A percentile compares a stretch with the other conserved stretches of the same genome.
These are phyloP conservation scores for Muscina levida DNA, from an alignment of 2,888 invertebrate species.

Conservation along the genomic window DNA sequence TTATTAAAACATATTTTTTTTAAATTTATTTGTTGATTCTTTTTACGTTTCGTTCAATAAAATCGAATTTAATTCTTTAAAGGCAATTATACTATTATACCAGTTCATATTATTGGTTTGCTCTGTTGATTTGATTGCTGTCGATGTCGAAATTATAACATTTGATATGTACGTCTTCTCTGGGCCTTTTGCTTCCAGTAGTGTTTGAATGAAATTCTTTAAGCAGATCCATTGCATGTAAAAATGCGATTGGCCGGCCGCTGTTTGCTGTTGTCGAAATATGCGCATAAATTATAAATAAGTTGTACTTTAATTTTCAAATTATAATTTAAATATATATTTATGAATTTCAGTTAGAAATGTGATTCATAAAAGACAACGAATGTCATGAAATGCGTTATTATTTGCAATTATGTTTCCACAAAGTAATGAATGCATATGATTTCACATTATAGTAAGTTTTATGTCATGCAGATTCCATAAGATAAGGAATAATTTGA, in stretches of 20 bases:
- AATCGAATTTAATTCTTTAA: slow-evolving; percentile 64
- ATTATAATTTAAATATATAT: slow-evolving; percentile 39
- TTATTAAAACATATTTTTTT: slow-evolving; percentile 12
- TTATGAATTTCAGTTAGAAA: slow-evolving; percentile 3
- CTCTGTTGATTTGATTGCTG: slow-evolving; percentile 48
- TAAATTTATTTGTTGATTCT: slow-evolving; percentile 12
- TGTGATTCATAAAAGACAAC: slow-evolving; percentile 47
- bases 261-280: slow-evolving; percentile 45
- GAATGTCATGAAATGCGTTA: background rate
- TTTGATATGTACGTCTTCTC: slow-evolving; percentile 4
- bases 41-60: slow-evolving; percentile 59
- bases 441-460: no score
- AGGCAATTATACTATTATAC: slow-evolving; percentile 63
- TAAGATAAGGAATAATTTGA: no score
- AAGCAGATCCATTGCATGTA: slow-evolving; percentile 64
- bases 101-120: slow-evolving; percentile 39
- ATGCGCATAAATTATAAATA: slow-evolving; percentile 52
- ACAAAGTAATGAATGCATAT: no score
- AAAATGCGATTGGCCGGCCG: slow-evolving; percentile 65
- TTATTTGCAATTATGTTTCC: background rate
- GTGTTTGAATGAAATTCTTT: slow-evolving; percentile 47
- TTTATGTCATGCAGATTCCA: no score
- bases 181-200: slow-evolving; percentile 6
- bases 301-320: slow-evolving; percentile 32
- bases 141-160: slow-evolving; percentile 59